Percentiles rank a stretch among this genome's conserved stretches.
These are phyloP conservation scores for Crypturellus tataupa DNA, from an alignment of 2,797 vertebrate genomes.

Conservation along the genomic window DNA sequence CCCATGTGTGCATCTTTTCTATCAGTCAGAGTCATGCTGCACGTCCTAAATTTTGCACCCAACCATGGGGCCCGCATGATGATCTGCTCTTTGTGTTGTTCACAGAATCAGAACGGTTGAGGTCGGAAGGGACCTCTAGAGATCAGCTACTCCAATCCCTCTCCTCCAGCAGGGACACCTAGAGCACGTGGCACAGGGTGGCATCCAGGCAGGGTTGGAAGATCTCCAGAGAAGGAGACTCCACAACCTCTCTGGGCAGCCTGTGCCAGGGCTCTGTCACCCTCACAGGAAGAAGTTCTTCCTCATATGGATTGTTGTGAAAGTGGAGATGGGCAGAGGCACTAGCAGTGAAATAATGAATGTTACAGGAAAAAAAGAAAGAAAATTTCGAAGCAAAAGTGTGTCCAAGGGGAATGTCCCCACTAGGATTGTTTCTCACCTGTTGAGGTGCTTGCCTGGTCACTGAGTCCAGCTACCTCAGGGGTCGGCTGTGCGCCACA, in stretches of 20 bases:
- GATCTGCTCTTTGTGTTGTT: accelerated
- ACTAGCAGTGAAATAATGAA: background rate
- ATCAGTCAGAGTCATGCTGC: background rate
- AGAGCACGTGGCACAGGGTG: no score
- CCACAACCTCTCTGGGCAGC: no score
- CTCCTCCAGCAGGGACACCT: no score
- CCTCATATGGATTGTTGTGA: background rate
- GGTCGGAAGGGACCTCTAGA: no score
- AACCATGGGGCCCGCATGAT: background rate
- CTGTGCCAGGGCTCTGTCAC: no score
- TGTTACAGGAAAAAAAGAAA: background rate
- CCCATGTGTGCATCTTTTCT: background rate
- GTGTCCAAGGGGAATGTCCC: background rate
- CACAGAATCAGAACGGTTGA: no score
- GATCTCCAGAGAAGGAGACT: no score
- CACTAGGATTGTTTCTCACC: background rate
- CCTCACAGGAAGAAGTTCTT: no score
- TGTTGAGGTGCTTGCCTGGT: background rate
- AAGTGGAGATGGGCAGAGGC: background rate
- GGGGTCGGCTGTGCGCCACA: accelerated
- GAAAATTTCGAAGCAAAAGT: background rate
- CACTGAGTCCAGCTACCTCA: background rate
- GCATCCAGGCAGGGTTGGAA: no score
- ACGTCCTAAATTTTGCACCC: background rate
- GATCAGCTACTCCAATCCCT: no score